Conservation (phyloP, 2,113 vertebrate species). For the Aspiorhynchus laticeps region DNA sequence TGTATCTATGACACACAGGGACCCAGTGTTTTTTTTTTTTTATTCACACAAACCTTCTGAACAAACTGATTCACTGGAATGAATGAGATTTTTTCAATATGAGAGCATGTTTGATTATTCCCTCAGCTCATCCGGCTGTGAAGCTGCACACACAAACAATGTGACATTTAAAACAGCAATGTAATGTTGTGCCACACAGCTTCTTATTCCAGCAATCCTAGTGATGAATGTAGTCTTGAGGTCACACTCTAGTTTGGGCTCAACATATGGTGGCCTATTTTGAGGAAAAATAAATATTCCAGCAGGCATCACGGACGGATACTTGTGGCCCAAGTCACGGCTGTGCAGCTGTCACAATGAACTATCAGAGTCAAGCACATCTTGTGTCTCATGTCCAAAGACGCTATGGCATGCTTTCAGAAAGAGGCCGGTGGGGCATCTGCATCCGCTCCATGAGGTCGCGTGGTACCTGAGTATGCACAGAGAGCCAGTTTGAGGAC, state of each 20-base stretch:
- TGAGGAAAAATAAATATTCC: conserved; percentile 11
- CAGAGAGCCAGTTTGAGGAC: neutral
- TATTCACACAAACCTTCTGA: neutral
- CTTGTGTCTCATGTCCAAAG: neutral
- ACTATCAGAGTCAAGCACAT: neutral
- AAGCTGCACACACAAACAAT: neutral
- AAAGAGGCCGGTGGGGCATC: neutral
- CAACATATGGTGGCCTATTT: conserved; percentile 44
- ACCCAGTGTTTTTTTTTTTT: neutral
- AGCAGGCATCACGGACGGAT: neutral
- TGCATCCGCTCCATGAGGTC: neutral
- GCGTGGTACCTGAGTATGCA: neutral
- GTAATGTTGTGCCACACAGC: neutral
- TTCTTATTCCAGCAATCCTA: neutral
- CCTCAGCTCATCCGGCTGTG: neutral
- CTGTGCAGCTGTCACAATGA: conserved; percentile 29
- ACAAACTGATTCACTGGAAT: neutral
- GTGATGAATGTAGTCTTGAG: neutral
- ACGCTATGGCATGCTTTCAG: neutral
- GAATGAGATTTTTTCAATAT: neutral
- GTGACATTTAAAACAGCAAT: conserved; percentile 1
- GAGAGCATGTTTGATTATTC: neutral
- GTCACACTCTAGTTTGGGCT: conserved; percentile 16
- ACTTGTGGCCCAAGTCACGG: conserved; percentile 9
- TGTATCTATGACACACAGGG: neutral